Percentiles rank a stretch among this genome's conserved stretches.
Evolutionary conservation across 2,888 invertebrate species (phyloP).

Genomic region (Fragum sueziense): DNA sequence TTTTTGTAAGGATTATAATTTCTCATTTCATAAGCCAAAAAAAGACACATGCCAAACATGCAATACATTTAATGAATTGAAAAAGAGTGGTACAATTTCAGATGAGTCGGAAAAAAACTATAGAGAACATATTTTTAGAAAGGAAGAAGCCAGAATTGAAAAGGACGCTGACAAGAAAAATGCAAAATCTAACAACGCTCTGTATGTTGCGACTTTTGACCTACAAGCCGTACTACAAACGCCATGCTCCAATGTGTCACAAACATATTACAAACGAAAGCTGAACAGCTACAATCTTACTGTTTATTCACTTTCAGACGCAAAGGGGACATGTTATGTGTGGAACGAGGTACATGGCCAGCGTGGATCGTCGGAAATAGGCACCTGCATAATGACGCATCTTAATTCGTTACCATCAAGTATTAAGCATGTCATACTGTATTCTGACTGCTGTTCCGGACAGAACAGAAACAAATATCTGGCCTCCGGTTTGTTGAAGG

Average conservation of each 20-base stretch:
- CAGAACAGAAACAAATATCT: too few relatives aligned
- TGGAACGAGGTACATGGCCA: slow-evolving; percentile 41
- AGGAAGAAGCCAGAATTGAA: slow-evolving; percentile 30
- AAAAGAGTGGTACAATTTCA: slow-evolving; percentile 11
- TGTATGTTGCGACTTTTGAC: slow-evolving; percentile 2
- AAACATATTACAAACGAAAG: too few relatives aligned
- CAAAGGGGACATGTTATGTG: slow-evolving; percentile 21
- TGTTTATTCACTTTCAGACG: slow-evolving; percentile 34
- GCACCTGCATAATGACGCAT: slow-evolving; percentile 22
- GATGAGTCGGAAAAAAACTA: not conserved
- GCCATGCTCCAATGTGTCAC: too few relatives aligned
- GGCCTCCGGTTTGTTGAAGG: too few relatives aligned
- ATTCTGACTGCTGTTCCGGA: too few relatives aligned
- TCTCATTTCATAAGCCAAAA: slow-evolving; percentile 51
- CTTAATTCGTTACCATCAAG: slow-evolving; percentile 24
- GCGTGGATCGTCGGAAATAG: too few relatives aligned
- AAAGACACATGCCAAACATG: slow-evolving; percentile 56
- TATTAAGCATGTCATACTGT: too few relatives aligned
- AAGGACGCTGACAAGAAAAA: slow-evolving; percentile 35
- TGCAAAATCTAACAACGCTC: not conserved
- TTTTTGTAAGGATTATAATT: slow-evolving; percentile 48
- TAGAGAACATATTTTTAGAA: slow-evolving; percentile 13
- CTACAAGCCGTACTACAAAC: too few relatives aligned
- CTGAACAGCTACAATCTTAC: too few relatives aligned
- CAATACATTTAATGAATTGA: slow-evolving; percentile 20